These are phyloP conservation scores for Mesaphorura yosii DNA, from an alignment of 1,140 invertebrate species.

Conservation along the genomic window DNA sequence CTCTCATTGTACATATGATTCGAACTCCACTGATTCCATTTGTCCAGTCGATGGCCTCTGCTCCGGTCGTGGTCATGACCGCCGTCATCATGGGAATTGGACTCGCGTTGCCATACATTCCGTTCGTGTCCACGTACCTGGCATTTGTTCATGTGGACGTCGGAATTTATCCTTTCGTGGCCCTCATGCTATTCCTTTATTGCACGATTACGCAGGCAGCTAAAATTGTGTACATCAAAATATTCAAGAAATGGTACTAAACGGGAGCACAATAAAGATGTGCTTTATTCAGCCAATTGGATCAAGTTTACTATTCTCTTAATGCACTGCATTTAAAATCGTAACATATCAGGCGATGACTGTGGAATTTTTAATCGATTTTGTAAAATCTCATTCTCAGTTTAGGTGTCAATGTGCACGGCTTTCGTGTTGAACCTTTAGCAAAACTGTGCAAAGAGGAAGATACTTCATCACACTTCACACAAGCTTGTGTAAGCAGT, in stretches of 20 bases:
- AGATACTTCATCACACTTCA: too few relatives aligned
- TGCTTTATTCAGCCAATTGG: too few relatives aligned
- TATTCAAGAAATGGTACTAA: slow-evolving; percentile 20
- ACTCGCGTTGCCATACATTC: slow-evolving; percentile 4
- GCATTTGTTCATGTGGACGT: neutral
- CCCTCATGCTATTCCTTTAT: slow-evolving; percentile 2
- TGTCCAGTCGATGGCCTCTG: slow-evolving; percentile 10
- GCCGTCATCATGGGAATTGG: slow-evolving; percentile 8
- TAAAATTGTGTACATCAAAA: slow-evolving; percentile 12
- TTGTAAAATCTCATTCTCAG: too few relatives aligned
- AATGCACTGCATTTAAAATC: too few relatives aligned
- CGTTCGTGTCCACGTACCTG: neutral
- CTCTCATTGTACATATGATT: slow-evolving; percentile 19
- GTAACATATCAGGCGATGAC: too few relatives aligned
- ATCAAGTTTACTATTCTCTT: too few relatives aligned
- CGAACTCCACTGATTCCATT: slow-evolving; percentile 18
- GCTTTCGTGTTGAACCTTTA: too few relatives aligned
- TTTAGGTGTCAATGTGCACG: too few relatives aligned
- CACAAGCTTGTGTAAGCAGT: too few relatives aligned
- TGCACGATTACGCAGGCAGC: slow-evolving; percentile 11
- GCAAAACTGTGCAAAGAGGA: too few relatives aligned
- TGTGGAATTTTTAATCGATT: too few relatives aligned
- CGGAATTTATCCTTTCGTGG: slow-evolving; percentile 7
- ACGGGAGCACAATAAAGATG: neutral
- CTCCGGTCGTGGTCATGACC: neutral